Base-by-base conservation (phyloP, 2,797 vertebrate genomes). In the Molossus alvarezi region DNA sequence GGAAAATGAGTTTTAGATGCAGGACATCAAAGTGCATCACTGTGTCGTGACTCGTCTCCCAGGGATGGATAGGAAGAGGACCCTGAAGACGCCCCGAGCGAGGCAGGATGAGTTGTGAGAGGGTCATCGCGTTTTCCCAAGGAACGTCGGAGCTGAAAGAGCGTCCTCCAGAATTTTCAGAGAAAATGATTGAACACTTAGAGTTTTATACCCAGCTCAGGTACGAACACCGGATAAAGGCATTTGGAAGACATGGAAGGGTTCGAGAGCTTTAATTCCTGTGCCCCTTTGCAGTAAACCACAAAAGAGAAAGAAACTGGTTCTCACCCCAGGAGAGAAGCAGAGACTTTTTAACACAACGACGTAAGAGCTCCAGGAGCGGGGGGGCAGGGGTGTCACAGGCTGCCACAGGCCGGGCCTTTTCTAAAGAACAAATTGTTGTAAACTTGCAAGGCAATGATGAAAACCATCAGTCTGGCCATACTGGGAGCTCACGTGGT, bases 1-100 rank as follows among this genome's bases (percentile, higher is more conserved):
- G 25, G 48, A n/a, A 67, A 67, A 57, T 82, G 37, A 82, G 6
- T 14, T 72, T 6, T 20, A 29, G 57, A 13, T 9, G 2, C 20
- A 1, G 8, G 7, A 6, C 4, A 12, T 9, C 12, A 23, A 23
- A 15, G 12, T 2, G 8, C 6, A 3, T 12, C n/a, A 14, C 18
- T 14, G 10, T 65, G 23, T 57, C 65, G 23, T 23, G 45, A 37
- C 41, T 23, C 20, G 4, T 69, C 64, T 23, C 45, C 13, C 6
- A 14, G 13, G 41, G 27, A 12, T 1, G 33, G 33, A 33, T 7
- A 37, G 27, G 27, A 41, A 58, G n/a, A 76, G 29, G 18, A 3
- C 6, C 6, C 23, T 14, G 41, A 55, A 72, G 41, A 1, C 33
- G 33, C 48, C 1, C 3, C 3, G 17, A 25, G 37, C 51, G 48